phyloP scores from a whole-genome alignment of 2,113 vertebrate genomes.

The Seriola rivoliana region DNA sequence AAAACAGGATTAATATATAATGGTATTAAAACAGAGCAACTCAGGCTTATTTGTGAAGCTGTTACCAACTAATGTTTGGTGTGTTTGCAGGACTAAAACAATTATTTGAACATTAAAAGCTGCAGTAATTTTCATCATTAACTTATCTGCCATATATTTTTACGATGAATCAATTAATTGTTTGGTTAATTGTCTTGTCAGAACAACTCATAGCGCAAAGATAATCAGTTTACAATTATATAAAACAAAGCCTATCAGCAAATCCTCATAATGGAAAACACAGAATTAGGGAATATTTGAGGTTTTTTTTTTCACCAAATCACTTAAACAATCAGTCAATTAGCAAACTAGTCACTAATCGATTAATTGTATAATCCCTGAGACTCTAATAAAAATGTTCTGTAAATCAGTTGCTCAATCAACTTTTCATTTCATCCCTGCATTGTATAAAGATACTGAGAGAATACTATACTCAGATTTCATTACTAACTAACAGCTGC shows the following conservation, averaged over 20 bases:
- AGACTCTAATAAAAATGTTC: neutral
- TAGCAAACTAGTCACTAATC: no score
- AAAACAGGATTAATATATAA: constrained; percentile 41
- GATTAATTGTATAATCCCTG: neutral
- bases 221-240: neutral
- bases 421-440: neutral
- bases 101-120: neutral
- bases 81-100: constrained; percentile 23
- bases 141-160: neutral
- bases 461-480: neutral
- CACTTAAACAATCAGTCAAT: neutral
- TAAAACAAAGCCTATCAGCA: neutral
- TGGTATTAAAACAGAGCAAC: constrained; percentile 30
- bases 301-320: neutral
- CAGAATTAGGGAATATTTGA: neutral
- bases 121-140: neutral
- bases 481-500: neutral
- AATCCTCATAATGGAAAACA: neutral
- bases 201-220: no score
- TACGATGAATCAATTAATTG: neutral
- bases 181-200: neutral
- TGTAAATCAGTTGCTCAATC: neutral
- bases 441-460: neutral
- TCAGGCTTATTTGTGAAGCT: constrained; percentile 15
- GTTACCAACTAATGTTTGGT: constrained; percentile 8